Evolutionary conservation across 1,140 invertebrate species (phyloP), one percentile per base, ranked within the genome.

Genomic region (Leucophenga varia): DNA sequence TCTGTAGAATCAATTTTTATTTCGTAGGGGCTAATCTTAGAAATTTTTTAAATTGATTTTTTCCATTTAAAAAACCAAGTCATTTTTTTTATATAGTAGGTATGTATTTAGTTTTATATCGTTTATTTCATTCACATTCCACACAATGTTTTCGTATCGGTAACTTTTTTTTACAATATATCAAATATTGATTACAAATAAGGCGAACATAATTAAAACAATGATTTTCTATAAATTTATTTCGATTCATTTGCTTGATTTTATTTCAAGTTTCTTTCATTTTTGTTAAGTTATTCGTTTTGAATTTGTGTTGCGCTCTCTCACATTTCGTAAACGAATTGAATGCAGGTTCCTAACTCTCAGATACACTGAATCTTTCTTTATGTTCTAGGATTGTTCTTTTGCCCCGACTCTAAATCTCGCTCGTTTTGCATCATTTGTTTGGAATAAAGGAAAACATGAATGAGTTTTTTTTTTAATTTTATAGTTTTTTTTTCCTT

Each of bases 91-190:
- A n/a, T n/a, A n/a, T n/a, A n/a, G n/a, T n/a, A n/a, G n/a, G n/a
- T n/a, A n/a, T n/a, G 47, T 34, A 47, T 65, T 57, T 64, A 65
- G 58, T 64, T 61, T 65, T 59, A 50, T 67, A 67, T 67, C 63
- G 63, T 67, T 57, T 61, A 63, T 67, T 65, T 60, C 63, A 53
- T 65, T 67, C 55, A 65, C 61, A 65, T 67, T 67, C 59, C 64
- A 57, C 46, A 67, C 61, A 55, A 35, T 50, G 25, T 55, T 55
- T 61, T 64, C n/a, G n/a, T n/a, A n/a, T 65, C 58, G 61, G 59
- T 58, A 59, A 59, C 57, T 61, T 49, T 56, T 50, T 63, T 63
- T 67, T 67, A 67, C 63, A 67, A 68, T 67, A 67, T 67, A 56
- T 61, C 38, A 59, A 63, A 65, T 65, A 63, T 65, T 65, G 61